phyloP scores from a whole-genome alignment of 2,888 invertebrate genomes.

The Lasioglossum vierecki region DNA sequence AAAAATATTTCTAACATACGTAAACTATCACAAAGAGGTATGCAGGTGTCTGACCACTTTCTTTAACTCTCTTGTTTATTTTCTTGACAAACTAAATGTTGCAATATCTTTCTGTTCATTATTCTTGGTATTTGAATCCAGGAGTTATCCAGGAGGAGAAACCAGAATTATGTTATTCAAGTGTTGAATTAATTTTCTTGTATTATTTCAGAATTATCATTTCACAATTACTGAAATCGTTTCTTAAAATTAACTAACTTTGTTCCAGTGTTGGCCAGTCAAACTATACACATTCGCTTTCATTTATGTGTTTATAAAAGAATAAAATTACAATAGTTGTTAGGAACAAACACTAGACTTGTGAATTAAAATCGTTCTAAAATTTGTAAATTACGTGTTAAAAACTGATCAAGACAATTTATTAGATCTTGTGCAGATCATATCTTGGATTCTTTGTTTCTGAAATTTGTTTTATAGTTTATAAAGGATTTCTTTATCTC shows the following conservation, averaged over 20 bases:
- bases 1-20: constrained; percentile 33
- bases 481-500: background rate
- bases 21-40: background rate
- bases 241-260: too few species aligned
- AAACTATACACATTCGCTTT: too few species aligned
- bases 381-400: background rate
- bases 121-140: background rate
- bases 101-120: background rate
- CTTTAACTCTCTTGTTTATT: background rate
- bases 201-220: too few species aligned
- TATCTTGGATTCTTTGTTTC: background rate
- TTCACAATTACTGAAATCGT: too few species aligned
- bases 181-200: too few species aligned
- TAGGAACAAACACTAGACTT: background rate
- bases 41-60: background rate
- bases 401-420: background rate
- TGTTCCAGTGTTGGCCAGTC: too few species aligned
- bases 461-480: background rate
- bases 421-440: background rate
- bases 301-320: too few species aligned
- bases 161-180: background rate
- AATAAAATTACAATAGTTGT: too few species aligned
- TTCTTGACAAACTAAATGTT: background rate
- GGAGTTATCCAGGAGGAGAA: too few species aligned
- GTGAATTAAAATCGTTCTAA: background rate